Base-by-base conservation (phyloP, 2,797 vertebrate species). In the Microcaecilia unicolor region DNA sequence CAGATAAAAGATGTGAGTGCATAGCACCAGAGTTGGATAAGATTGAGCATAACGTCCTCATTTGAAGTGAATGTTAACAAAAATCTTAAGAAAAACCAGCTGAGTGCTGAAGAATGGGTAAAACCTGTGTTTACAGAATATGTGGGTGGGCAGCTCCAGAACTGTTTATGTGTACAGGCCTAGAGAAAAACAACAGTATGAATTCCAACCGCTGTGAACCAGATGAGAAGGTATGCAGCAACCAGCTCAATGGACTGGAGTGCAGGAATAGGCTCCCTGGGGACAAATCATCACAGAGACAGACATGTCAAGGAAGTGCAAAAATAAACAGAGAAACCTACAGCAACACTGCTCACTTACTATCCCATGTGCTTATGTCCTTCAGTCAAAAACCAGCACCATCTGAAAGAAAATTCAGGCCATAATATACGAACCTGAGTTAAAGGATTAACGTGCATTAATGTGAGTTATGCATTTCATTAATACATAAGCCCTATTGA, bases 141-240 rank as follows among this genome's bases (percentile, higher is more conserved):
- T 31, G 41, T 55, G 47, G 58, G 66, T 69, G 69, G 71, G 58
- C 46, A 28, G 65, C 42, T 37, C 34, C 19, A 0, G 2, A 49
- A 34, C 48, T 69, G 65, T 67, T 75, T 72, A 63, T 69, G 52
- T 49, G 23, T 59, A 45, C 68, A 65, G 63, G 65, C 68, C 8
- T 2, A 37, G 48, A 61, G 55, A 66, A 45, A 60, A 54, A 19
- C 40, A 50, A 6, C 31, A 49, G 34, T 31, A 39, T 34, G 39
- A 51, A 63, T 50, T 67, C 49, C 70, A 61, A 28, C 62, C 59
- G 63, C 74, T 77, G 71, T 44, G 62, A 64, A 48, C 49, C 74
- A 76, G 61, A 78, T 51, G 64, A 72, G 57, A 53, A 55, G 42
- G 47, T 56, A 10, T 55, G 44, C 34, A 52, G 48, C 38, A 48